phyloP scores from a whole-genome alignment of 2,797 vertebrate species.

The Crax fasciolata region DNA sequence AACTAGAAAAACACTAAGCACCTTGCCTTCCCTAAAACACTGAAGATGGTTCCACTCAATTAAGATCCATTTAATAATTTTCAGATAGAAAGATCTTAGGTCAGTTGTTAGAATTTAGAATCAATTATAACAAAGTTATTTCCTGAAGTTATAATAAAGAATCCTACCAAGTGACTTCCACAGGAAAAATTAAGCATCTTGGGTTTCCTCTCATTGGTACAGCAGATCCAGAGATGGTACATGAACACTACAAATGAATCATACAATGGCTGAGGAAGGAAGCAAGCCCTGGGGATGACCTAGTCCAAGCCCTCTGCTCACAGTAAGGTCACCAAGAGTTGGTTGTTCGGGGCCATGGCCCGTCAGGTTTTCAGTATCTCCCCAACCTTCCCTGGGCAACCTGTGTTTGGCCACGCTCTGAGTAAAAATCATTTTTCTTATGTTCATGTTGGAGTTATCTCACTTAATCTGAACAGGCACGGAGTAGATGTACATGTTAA shows the following conservation, averaged over 20 bases:
- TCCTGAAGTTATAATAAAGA: neutral
- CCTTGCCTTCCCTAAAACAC: neutral
- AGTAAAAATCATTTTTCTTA: neutral
- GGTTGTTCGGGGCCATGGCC: accelerated
- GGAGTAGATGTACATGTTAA: neutral
- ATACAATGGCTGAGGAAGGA: neutral
- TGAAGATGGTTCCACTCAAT: neutral
- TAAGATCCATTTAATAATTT: neutral
- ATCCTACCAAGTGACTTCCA: neutral
- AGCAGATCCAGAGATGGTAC: neutral
- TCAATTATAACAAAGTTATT: neutral
- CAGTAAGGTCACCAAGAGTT: neutral
- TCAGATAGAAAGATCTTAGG: neutral
- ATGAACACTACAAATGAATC: neutral
- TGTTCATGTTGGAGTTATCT: accelerated
- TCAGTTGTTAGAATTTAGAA: neutral
- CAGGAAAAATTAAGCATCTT: neutral
- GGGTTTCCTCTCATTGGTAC: neutral
- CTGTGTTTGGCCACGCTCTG: neutral
- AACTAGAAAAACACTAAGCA: neutral
- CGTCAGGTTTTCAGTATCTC: neutral
- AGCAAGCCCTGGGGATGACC: neutral
- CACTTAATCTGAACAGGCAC: neutral
- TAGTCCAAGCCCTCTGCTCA: neutral
- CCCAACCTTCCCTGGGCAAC: neutral